These are phyloP conservation scores for Trematomus bernacchii DNA, from an alignment of 2,797 vertebrate genomes.

Conservation along the genomic window DNA sequence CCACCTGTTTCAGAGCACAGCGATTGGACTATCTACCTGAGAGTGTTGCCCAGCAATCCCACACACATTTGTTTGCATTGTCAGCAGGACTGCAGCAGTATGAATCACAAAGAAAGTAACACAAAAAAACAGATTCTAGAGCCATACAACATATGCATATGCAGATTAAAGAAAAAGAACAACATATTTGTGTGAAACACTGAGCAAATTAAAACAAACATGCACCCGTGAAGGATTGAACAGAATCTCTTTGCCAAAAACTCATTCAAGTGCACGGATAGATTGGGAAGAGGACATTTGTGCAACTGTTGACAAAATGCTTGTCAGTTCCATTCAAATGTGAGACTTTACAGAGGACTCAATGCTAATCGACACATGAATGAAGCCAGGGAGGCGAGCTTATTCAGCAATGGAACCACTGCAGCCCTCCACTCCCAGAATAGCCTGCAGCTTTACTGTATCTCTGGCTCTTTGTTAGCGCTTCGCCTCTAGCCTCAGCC, in stretches of 20 bases:
- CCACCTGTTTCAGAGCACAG: constrained; percentile 66
- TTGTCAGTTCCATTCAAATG: constrained; percentile 65
- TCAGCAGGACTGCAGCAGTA: constrained; percentile 29
- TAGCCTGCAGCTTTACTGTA: constrained; percentile 76
- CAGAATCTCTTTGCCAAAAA: constrained; percentile 23
- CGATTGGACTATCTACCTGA: constrained; percentile 46
- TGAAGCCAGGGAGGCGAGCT: constrained; percentile 62
- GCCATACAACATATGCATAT: not conserved
- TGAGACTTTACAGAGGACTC: constrained; percentile 54
- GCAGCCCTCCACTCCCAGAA: constrained; percentile 72
- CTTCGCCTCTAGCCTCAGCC: constrained; percentile 62
- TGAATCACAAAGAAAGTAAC: not conserved
- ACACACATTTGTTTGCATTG: constrained; percentile 50
- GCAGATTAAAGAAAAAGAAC: not conserved
- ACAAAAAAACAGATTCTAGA: not conserved
- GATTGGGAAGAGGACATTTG: constrained; percentile 53
- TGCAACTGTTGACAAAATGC: constrained; percentile 63
- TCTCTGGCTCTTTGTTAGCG: constrained; percentile 70
- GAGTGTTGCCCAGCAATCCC: constrained; percentile 46
- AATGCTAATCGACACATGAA: constrained; percentile 80
- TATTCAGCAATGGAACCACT: constrained; percentile 68
- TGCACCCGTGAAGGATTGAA: not conserved
- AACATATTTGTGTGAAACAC: constrained; percentile 20
- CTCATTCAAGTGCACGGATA: constrained; percentile 4
- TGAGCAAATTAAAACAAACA: constrained; percentile 27